Evolutionary conservation across 2,888 invertebrate genomes (phyloP).

Genomic region (Kuschelorhynchus macadamiae): DNA sequence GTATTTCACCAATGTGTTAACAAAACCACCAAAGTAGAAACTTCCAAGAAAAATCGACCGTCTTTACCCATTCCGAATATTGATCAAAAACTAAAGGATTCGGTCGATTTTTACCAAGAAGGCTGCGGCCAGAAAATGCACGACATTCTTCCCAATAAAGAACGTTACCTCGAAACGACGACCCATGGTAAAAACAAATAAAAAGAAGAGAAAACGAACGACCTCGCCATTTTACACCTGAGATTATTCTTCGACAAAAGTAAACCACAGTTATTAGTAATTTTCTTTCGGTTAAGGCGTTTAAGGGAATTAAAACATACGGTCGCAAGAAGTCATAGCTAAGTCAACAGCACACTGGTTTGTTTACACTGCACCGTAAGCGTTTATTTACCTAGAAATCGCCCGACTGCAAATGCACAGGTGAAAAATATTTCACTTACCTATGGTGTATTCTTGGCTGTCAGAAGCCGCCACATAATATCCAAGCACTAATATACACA

Average conservation of each 20-base stretch:
- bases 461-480: constrained; percentile 51
- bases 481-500: constrained; percentile 55
- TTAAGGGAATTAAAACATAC: too few species aligned
- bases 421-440: constrained; percentile 54
- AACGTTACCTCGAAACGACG: constrained; percentile 7
- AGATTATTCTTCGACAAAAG: constrained; percentile 10
- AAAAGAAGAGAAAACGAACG: not conserved
- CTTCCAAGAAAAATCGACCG: constrained; percentile 19
- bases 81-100: constrained; percentile 10
- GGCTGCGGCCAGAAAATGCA: not conserved
- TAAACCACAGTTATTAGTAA: constrained; percentile 16
- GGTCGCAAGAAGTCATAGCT: not conserved
- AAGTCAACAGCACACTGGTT: not conserved
- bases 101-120: constrained; percentile 22
- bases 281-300: too few species aligned
- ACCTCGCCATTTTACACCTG: constrained; percentile 26
- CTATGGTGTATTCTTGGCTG: constrained; percentile 54
- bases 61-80: constrained; percentile 12
- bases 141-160: constrained; percentile 5
- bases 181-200: constrained; percentile 1
- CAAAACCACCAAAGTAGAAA: too few species aligned
- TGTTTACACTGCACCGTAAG: constrained; percentile 38
- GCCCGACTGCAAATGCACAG: constrained; percentile 44
- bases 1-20: too few species aligned
- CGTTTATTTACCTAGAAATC: constrained; percentile 45